Conservation (phyloP, 2,888 invertebrate genomes). For the Mythimna pallens region DNA sequence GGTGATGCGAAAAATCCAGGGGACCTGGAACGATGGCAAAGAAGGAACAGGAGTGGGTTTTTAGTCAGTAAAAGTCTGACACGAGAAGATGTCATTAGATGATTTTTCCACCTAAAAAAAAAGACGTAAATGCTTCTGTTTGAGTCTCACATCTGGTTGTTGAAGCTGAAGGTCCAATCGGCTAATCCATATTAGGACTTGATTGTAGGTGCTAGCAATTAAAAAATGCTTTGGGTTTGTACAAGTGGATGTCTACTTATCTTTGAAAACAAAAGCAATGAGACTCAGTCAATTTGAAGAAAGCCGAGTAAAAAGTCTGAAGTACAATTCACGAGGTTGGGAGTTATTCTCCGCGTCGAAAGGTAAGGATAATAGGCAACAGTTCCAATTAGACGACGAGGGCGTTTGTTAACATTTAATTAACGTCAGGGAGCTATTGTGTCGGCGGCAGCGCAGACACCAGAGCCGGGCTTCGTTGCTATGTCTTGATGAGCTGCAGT, state of each 20-base stretch:
- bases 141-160: too few relatives aligned
- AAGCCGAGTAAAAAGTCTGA: slow-evolving; percentile 81
- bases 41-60: too few relatives aligned
- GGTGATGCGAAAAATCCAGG: too few relatives aligned
- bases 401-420: slow-evolving; percentile 91
- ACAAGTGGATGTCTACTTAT: slow-evolving; percentile 58
- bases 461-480: slow-evolving; percentile 76
- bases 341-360: slow-evolving; percentile 85
- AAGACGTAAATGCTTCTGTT: too few relatives aligned
- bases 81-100: too few relatives aligned
- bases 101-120: too few relatives aligned
- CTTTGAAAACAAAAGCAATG: slow-evolving; percentile 73
- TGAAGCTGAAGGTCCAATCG: too few relatives aligned
- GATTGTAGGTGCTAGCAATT: slow-evolving; percentile 30
- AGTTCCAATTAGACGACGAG: slow-evolving; percentile 90
- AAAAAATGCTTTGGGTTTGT: slow-evolving; percentile 54
- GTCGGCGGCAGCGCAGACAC: slow-evolving; percentile 80
- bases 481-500: slow-evolving; percentile 78
- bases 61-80: too few relatives aligned
- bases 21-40: too few relatives aligned
- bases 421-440: slow-evolving; percentile 89
- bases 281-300: slow-evolving; percentile 77
- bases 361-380: slow-evolving; percentile 90
- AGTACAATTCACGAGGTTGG: slow-evolving; percentile 83
- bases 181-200: neutral